A percentile compares a stretch with the other conserved stretches of the same genome.
phyloP scores from a whole-genome alignment of 1,140 invertebrate species.

The Heliconius hewitsoni region DNA sequence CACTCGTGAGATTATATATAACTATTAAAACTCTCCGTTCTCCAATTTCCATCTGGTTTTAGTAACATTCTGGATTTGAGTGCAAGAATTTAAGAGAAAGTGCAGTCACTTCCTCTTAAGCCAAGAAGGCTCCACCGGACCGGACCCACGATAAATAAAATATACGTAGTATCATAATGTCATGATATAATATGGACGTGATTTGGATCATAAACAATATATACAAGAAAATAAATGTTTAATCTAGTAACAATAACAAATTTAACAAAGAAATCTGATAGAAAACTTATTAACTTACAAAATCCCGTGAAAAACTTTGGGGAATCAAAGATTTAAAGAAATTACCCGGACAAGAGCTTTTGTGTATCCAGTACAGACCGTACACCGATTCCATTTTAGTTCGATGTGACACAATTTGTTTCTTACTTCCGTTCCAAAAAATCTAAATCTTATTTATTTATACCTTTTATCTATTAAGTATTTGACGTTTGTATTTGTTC shows the following conservation, averaged over 20 bases:
- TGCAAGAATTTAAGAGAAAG: no score
- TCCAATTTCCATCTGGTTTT: no score
- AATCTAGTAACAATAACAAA: neutral
- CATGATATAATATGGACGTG: no score
- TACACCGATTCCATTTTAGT: neutral
- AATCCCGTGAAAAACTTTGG: neutral
- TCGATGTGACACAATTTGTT: neutral
- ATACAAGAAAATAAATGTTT: no score
- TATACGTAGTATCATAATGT: no score
- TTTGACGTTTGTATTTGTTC: neutral
- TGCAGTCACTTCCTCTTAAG: no score
- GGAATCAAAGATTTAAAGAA: neutral
- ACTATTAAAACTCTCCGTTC: no score
- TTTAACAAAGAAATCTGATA: neutral
- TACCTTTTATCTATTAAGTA: neutral
- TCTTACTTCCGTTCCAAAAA: conserved; percentile 4
- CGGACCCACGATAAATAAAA: no score
- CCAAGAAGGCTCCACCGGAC: no score
- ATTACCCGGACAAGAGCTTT: neutral
- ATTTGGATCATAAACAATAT: no score
- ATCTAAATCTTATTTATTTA: neutral
- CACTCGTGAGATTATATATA: neutral
- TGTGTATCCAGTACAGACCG: neutral
- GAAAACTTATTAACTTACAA: neutral
- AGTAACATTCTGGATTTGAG: no score